A percentile compares a stretch with the other conserved stretches of the same genome.
These are phyloP conservation scores for Sclerurus mexicanus DNA, from an alignment of 2,113 vertebrate genomes.

Conservation along the genomic window DNA sequence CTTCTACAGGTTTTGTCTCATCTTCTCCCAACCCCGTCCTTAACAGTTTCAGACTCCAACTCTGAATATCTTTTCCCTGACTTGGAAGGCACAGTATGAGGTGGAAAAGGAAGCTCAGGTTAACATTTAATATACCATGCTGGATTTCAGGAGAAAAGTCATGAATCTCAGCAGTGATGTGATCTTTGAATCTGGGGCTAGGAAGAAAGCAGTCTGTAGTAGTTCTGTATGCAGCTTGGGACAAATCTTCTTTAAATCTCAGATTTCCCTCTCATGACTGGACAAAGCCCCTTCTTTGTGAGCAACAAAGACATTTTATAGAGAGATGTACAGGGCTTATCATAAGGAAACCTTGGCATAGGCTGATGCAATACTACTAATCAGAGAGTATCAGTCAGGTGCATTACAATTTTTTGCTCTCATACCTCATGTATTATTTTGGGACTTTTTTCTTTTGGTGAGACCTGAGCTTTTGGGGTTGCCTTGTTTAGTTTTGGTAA, in stretches of 20 bases:
- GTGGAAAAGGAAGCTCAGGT: not conserved
- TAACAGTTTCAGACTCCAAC: not conserved
- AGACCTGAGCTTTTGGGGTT: not conserved
- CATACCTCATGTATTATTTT: not conserved
- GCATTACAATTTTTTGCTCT: not conserved
- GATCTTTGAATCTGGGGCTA: not conserved
- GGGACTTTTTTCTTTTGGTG: not conserved
- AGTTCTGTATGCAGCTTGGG: not conserved
- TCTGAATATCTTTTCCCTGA: not conserved
- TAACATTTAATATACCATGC: not conserved
- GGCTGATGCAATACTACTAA: not conserved
- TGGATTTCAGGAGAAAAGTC: not conserved
- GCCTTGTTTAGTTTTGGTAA: slow-evolving; percentile 9
- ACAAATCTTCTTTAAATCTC: not conserved
- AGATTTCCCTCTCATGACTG: not conserved
- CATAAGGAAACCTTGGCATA: not conserved
- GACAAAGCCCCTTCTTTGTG: not conserved
- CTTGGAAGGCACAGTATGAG: not conserved
- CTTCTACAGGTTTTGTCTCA: not conserved
- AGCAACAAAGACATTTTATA: not conserved
- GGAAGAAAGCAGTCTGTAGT: not conserved
- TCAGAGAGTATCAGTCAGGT: not conserved
- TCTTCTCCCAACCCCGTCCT: not conserved
- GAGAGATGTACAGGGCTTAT: not conserved
- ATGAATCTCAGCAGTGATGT: not conserved